Evolutionary conservation across 2,113 vertebrate species (phyloP).

Genomic region (Hydropotes inermis): DNA sequence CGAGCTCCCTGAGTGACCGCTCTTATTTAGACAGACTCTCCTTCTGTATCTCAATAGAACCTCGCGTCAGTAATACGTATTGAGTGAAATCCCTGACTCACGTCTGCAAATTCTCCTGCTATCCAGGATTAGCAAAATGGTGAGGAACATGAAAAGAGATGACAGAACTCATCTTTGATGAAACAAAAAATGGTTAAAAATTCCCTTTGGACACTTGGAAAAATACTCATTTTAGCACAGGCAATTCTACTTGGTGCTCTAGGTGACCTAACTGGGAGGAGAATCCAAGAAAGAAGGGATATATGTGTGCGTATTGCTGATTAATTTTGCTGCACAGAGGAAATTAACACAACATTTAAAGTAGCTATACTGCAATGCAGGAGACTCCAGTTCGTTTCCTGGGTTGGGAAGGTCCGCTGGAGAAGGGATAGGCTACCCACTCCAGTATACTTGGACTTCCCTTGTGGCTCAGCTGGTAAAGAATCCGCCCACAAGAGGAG

Average conservation of each 20-base stretch:
- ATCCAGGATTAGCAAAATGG: background rate
- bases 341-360: background rate
- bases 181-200: background rate
- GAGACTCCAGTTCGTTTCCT: background rate
- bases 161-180: background rate
- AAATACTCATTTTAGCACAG: background rate
- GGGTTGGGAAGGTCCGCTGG: background rate
- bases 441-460: background rate
- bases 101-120: background rate
- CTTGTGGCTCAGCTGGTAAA: background rate
- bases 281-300: background rate
- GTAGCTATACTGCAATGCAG: background rate
- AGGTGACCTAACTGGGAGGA: background rate
- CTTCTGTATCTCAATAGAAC: background rate
- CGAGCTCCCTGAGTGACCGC: background rate
- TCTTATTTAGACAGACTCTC: background rate
- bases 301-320: background rate
- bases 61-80: no score
- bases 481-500: rapidly evolving
- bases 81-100: background rate
- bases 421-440: background rate
- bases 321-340: background rate
- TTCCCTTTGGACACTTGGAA: background rate
- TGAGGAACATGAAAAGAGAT: background rate
- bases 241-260: background rate